A percentile compares a stretch with the other conserved stretches of the same genome.
Conservation (phyloP, 2,888 invertebrate species). For the Hoplodrina ambigua region DNA sequence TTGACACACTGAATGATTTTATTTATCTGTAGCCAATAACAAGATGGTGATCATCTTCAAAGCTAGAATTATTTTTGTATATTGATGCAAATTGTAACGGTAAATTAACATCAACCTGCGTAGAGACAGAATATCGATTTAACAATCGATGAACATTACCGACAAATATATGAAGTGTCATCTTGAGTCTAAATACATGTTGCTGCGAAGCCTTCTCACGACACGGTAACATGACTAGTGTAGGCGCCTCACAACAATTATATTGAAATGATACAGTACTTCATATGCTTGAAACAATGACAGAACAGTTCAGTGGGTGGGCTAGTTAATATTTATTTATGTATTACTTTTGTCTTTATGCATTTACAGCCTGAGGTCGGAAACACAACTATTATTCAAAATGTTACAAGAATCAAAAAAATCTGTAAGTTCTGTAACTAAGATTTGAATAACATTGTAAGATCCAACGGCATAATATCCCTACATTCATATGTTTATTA, state of each 20-base stretch:
- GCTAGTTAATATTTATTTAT: conserved; percentile 77
- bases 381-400: conserved; percentile 48
- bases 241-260: conserved; percentile 82
- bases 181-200: conserved; percentile 46
- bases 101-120: not conserved
- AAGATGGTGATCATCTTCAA: not conserved
- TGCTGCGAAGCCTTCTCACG: conserved; percentile 34
- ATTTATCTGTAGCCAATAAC: conserved; percentile 7
- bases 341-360: conserved; percentile 79
- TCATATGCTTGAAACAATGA: conserved; percentile 82
- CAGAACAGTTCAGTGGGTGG: conserved; percentile 82
- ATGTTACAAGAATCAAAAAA: conserved; percentile 30
- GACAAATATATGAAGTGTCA: conserved; percentile 43
- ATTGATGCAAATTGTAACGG: conserved; percentile 1
- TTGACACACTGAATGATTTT: conserved; percentile 47
- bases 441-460: conserved; percentile 36
- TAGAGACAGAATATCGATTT: conserved; percentile 26
- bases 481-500: conserved; percentile 28
- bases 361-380: conserved; percentile 57
- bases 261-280: conserved; percentile 82
- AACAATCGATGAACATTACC: conserved; percentile 37
- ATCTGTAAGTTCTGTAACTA: conserved; percentile 30
- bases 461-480: conserved; percentile 11
- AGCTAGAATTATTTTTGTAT: not conserved
- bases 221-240: conserved; percentile 63